Conservation (phyloP, 2,113 vertebrate species). For the Coracopsis vasa region DNA sequence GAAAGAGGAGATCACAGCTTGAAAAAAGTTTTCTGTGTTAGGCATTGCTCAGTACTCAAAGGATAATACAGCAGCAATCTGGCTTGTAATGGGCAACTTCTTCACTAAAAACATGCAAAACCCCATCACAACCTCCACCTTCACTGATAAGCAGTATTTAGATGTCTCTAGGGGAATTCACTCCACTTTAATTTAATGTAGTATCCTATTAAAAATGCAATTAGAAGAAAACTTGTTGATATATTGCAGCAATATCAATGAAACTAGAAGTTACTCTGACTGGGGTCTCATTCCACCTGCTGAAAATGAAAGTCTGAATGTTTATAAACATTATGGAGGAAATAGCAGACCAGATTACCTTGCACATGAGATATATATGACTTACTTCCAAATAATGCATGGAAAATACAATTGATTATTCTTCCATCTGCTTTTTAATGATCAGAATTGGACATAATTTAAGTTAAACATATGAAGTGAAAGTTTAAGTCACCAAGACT, state of each 20-base stretch:
- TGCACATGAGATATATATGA: not conserved
- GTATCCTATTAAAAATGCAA: not conserved
- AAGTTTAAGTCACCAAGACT: not conserved
- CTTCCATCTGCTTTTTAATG: slow-evolving; percentile 6
- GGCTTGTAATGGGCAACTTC: not conserved
- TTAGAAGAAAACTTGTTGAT: slow-evolving; percentile 24
- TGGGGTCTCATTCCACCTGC: not conserved
- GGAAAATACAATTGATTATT: slow-evolving; percentile 25
- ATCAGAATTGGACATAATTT: slow-evolving; percentile 43
- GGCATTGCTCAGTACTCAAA: not conserved
- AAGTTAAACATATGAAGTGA: slow-evolving; percentile 34
- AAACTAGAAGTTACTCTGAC: not conserved
- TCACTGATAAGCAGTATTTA: not conserved
- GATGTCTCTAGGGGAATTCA: not conserved
- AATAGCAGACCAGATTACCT: not conserved
- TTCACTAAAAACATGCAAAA: not conserved
- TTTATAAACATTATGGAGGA: not conserved
- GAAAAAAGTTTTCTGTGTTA: not conserved
- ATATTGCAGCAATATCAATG: not conserved
- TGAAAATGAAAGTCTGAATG: not conserved
- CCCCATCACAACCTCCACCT: not conserved
- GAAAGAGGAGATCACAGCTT: not conserved
- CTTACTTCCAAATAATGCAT: slow-evolving; percentile 12
- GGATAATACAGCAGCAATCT: not conserved
- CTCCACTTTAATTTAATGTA: slow-evolving; percentile 5